Evolutionary conservation across 2,888 invertebrate genomes (phyloP).

Genomic region (Camptogramma bilineatum): DNA sequence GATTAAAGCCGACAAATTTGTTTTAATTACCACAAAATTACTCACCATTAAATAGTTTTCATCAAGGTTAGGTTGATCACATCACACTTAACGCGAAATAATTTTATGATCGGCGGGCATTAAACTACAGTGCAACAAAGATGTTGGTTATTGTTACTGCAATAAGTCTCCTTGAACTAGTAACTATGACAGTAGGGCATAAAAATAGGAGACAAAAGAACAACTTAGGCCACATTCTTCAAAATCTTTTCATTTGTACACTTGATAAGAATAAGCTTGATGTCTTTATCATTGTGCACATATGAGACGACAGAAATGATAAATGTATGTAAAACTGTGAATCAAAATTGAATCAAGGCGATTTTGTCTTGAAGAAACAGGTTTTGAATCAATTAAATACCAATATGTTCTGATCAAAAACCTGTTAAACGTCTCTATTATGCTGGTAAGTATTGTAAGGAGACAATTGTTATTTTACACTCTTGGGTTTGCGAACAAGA

Average conservation of each 20-base stretch:
- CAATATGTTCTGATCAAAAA: conserved; percentile 18
- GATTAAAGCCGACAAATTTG: conserved; percentile 8
- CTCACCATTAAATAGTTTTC: neutral
- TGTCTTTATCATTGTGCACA: conserved; percentile 1
- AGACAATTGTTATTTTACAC: neutral
- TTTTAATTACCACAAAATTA: conserved; percentile 4
- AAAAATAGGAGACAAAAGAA: neutral
- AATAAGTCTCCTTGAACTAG: neutral
- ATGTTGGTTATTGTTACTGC: neutral
- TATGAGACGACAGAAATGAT: conserved; percentile 8
- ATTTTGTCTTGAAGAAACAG: conserved; percentile 12
- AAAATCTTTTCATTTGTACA: neutral
- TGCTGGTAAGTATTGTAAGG: neutral
- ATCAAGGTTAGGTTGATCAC: neutral
- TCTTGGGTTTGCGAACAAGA: neutral
- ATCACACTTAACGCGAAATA: neutral
- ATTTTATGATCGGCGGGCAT: neutral
- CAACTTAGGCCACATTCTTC: neutral
- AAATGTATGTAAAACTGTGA: conserved; percentile 14
- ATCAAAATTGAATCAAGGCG: conserved; percentile 16
- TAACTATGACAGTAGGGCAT: neutral
- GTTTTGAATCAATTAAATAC: conserved; percentile 25
- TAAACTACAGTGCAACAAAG: neutral
- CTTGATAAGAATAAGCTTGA: conserved; percentile 5
- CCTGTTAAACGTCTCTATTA: conserved; percentile 23